Base-by-base conservation (phyloP, 2,797 vertebrate genomes). In the Valencia hispanica region DNA sequence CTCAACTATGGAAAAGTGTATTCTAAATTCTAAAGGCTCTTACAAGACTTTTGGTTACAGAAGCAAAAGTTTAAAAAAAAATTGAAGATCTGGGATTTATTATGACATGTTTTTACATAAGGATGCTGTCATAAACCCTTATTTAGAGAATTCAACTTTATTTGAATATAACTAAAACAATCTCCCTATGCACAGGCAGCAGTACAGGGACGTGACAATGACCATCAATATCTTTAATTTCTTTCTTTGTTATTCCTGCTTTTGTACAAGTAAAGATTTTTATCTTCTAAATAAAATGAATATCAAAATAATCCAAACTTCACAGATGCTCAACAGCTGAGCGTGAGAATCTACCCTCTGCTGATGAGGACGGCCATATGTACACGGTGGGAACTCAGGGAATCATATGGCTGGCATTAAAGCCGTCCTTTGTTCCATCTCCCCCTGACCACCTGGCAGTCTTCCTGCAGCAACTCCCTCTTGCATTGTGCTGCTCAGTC, bases 361-460 rank as follows among this genome's bases (percentile, higher is more conserved):
- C 78, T 41, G 30, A 4, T 9, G 79, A 77, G 73, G 79, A 75
- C 27, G 79, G 51, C 92, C 93, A 88, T 93, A 91, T 93, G 91
- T 61, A 88, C 81, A 83, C 9, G 77, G 81, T 92, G 92, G 91
- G 92, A 95, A 93, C 89, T 76, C 27, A 1, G 81, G 87, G 88
- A 91, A 93, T 93, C 92, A 88, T 91, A 93, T 90, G 92, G 89
- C 91, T 81, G 87, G 90, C 87, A 90, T 92, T 93, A 89, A 81
- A 78, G 82, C 82, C 73, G 53, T 79, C 93, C 84, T 95, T 96
- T 96, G 95, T 96, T 92, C 87, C 15, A 61, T 73, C 81, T 73
- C 87, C 87, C 51, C 78, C 82, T 69, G 88, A 85, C 95, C 95
- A 96, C 95, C 95, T 96, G 95, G 91, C 93, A 89, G 84, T 87